Evolutionary conservation across 2,797 vertebrate species (phyloP).

Genomic region (Falco rusticolus): DNA sequence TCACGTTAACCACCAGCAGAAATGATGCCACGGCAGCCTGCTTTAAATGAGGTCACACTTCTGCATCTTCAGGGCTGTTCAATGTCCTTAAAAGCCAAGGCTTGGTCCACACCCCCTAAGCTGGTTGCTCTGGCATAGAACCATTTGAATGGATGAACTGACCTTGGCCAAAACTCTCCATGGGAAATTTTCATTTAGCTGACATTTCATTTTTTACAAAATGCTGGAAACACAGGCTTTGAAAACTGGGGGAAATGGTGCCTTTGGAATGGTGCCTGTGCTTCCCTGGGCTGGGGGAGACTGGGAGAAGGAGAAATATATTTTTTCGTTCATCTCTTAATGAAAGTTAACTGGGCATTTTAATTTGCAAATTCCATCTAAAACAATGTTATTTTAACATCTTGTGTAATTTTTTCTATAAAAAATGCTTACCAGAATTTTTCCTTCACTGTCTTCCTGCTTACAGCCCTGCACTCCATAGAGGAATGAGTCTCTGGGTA

Average conservation of each 20-base stretch:
- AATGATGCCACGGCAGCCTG: neutral
- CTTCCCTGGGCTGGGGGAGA: neutral
- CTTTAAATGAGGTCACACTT: neutral
- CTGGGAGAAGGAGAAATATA: neutral
- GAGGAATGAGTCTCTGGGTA: neutral
- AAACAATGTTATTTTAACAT: neutral
- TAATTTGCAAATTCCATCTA: neutral
- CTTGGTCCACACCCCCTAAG: neutral
- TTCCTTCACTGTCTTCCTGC: neutral
- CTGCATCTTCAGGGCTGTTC: neutral
- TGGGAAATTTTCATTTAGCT: neutral
- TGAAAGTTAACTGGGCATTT: neutral
- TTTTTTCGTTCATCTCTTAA: neutral
- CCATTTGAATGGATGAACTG: neutral
- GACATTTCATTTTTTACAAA: neutral
- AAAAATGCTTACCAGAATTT: neutral
- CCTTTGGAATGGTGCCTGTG: neutral
- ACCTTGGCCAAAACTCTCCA: neutral
- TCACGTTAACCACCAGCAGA: neutral
- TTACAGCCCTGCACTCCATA: neutral
- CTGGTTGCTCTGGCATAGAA: neutral
- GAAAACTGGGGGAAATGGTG: neutral
- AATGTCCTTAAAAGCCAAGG: neutral
- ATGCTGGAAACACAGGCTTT: fast-evolving
- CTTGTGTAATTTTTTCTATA: neutral